Conservation (phyloP, 1,140 invertebrate species). For the Choristoneura fumiferana region DNA sequence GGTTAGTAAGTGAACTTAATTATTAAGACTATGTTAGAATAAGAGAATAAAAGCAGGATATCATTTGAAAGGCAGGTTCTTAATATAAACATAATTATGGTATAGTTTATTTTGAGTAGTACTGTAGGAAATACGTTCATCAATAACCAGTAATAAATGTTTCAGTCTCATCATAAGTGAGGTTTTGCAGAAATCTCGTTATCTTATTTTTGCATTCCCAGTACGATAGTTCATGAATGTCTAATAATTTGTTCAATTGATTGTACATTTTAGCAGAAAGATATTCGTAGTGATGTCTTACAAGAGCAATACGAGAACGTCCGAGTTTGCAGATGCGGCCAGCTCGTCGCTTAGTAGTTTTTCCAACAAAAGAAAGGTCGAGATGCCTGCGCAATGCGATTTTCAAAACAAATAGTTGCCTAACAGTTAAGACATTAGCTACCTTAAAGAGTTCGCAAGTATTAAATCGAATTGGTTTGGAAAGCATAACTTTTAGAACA, state of each 20-base stretch:
- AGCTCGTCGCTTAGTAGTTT: not conserved
- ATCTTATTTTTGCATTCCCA: not conserved
- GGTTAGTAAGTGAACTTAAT: no score
- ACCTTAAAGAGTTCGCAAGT: not conserved
- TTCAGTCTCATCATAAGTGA: no score
- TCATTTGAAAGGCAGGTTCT: no score
- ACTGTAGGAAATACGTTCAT: no score
- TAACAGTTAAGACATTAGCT: slow-evolving; percentile 5
- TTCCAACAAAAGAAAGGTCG: not conserved
- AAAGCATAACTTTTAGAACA: not conserved
- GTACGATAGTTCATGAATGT: not conserved
- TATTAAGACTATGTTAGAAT: no score
- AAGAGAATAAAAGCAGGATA: no score
- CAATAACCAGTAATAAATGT: no score
- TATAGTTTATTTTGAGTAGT: no score
- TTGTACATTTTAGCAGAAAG: not conserved
- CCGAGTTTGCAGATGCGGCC: not conserved
- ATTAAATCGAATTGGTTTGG: not conserved
- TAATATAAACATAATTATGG: no score
- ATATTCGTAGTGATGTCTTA: not conserved
- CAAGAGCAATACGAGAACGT: not conserved
- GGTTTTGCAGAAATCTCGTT: not conserved
- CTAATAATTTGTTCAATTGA: not conserved
- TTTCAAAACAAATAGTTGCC: not conserved
- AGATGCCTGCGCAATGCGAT: not conserved